A percentile compares a stretch with the other conserved stretches of the same genome.
Conservation (phyloP, 2,888 invertebrate genomes). For the Frankliniella fusca region DNA sequence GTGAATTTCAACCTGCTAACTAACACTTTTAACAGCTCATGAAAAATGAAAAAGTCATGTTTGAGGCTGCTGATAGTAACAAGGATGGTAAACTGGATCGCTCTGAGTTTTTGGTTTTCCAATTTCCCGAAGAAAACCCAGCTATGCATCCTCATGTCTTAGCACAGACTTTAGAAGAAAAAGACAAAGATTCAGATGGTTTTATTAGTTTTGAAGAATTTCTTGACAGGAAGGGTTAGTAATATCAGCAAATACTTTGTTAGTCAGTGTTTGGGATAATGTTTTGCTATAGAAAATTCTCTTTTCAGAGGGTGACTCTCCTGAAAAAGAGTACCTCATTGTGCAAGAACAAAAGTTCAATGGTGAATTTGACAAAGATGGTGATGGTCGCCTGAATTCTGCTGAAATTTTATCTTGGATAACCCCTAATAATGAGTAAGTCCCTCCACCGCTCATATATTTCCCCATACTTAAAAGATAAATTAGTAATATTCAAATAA, state of each 20-base stretch:
- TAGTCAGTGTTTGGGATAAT: constrained; percentile 14
- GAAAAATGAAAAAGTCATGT: constrained; percentile 79
- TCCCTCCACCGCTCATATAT: constrained; percentile 38
- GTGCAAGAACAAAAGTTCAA: constrained; percentile 79
- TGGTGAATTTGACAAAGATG: constrained; percentile 76
- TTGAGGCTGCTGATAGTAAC: constrained; percentile 77
- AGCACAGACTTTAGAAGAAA: constrained; percentile 77
- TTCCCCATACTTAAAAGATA: neutral
- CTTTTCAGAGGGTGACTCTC: constrained; percentile 46
- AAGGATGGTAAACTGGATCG: constrained; percentile 70
- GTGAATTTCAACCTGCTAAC: neutral
- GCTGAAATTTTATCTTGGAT: constrained; percentile 85
- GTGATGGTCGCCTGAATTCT: constrained; percentile 72
- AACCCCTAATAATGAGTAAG: constrained; percentile 83
- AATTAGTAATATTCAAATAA: neutral
- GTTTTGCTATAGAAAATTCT: neutral
- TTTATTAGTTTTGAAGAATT: constrained; percentile 80
- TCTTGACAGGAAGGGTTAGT: constrained; percentile 62
- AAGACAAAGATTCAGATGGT: constrained; percentile 81
- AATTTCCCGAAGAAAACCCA: constrained; percentile 89
- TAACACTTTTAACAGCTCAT: constrained; percentile 52
- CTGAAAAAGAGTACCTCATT: constrained; percentile 66
- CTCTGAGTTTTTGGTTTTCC: constrained; percentile 81
- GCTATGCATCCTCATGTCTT: constrained; percentile 77
- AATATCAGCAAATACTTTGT: constrained; percentile 20